Evolutionary conservation across 2,113 vertebrate genomes (phyloP), one percentile per base, ranked within the genome.

Genomic region (Rhizomys pruinosus): DNA sequence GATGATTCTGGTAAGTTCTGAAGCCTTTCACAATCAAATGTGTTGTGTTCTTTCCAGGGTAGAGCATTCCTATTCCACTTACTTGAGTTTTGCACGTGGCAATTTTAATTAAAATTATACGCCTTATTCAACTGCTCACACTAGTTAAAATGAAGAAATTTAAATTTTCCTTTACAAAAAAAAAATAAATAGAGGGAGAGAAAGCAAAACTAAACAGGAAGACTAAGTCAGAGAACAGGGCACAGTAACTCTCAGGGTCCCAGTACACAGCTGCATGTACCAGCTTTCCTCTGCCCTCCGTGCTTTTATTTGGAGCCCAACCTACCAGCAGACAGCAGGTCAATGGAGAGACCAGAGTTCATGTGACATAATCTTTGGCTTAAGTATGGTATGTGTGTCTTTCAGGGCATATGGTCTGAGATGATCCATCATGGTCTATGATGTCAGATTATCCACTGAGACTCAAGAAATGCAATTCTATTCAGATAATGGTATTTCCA

Each of bases 401-500:
- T 95, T 52, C 82, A 93, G 55, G 94, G 93, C 97, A 95, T 87
- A 89, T 79, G 55, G 92, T 95, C 69, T 10, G n/a, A 88, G 80
- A 95, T 91, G 77, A 96, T 97, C 94, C 78, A 57, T 91, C 96
- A 79, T 52, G 66, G 78, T 82, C 92, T 85, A 90, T 94, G 63
- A 42, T 95, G 96, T 96, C 94, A 96, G 85, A 73, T 90, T 64
- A 92, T 96, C 90, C 95, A 84, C 0, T 39, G 81, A 92, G 93
- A 96, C 89, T 25, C 29, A 9, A 94, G 89, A 96, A 96, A 96
- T 29, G 86, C 91, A 93, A 74, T 93, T 96, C 84, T 85, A 90
- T 93, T 94, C 74, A 0, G 0, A 66, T 97, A 95, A 97, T 96
- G 95, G 61, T 76, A 92, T 97, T 98, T 97, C 97, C 96, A 97